Percentiles rank a stretch among this genome's conserved stretches.
Evolutionary conservation across 1,140 invertebrate genomes (phyloP).

Genomic region (Macrobrachium nipponense): DNA sequence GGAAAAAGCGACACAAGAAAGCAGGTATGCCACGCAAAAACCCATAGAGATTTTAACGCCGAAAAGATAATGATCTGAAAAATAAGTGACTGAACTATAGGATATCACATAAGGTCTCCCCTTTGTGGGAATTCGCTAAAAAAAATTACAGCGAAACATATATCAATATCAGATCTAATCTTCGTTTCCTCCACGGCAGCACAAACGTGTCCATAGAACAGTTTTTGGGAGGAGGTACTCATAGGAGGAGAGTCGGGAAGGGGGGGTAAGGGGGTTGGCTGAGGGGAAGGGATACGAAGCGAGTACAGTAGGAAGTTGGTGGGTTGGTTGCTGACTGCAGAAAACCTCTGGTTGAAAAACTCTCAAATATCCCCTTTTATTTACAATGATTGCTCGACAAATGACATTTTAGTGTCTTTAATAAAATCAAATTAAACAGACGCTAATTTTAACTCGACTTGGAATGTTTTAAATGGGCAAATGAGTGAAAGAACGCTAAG

Average conservation of each 20-base stretch:
- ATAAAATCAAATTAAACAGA: too few species aligned
- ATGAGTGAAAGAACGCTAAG: not conserved
- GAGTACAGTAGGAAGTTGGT: not conserved
- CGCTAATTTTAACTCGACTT: not conserved
- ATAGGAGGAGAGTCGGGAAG: not conserved
- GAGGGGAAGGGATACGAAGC: slow-evolving; percentile 26
- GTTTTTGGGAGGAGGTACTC: slow-evolving; percentile 33
- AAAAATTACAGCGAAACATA: slow-evolving; percentile 47
- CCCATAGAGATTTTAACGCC: slow-evolving; percentile 20
- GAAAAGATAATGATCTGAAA: slow-evolving; percentile 22
- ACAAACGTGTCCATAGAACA: slow-evolving; percentile 60
- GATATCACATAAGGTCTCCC: too few species aligned
- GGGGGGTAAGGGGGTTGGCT: not conserved
- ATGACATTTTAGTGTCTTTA: too few species aligned
- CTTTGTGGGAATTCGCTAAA: not conserved
- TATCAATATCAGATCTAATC: slow-evolving; percentile 56
- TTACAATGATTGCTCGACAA: too few species aligned
- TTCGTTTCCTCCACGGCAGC: slow-evolving; percentile 56
- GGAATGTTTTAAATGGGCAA: not conserved
- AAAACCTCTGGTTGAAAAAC: not conserved
- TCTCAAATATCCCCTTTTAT: too few species aligned
- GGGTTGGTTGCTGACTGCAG: too few species aligned
- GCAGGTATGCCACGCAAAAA: not conserved
- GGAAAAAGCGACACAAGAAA: not conserved
- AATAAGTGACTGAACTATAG: not conserved